Evolutionary conservation across 2,113 vertebrate species (phyloP).

Genomic region (Anser brachyrhynchus): DNA sequence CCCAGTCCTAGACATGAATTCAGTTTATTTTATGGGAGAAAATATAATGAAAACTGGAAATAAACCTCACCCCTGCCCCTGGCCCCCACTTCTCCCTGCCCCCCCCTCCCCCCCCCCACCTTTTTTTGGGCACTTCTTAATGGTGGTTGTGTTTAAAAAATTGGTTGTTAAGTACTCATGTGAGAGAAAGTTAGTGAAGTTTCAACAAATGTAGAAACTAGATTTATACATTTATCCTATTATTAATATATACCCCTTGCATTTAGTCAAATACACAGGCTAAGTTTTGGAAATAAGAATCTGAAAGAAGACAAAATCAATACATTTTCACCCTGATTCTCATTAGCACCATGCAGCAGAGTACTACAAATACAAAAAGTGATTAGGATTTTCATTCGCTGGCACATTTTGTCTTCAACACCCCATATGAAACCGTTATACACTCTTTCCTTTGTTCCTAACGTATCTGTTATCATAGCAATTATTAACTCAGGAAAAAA

Average conservation of each 20-base stretch:
- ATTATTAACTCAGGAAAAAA: neutral
- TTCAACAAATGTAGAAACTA: neutral
- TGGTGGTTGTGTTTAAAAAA: neutral
- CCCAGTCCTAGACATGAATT: neutral
- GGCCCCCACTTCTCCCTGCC: neutral
- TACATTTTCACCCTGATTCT: neutral
- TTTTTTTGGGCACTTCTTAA: neutral
- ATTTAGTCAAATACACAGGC: neutral
- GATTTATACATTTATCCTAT: neutral
- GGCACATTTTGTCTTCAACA: neutral
- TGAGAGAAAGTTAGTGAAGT: neutral
- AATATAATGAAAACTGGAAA: neutral
- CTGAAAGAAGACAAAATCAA: neutral
- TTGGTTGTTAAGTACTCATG: neutral
- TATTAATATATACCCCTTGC: neutral
- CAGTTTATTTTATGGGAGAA: neutral
- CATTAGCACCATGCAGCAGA: neutral
- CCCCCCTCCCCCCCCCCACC: neutral
- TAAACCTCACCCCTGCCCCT: neutral
- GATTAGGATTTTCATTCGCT: too few relatives aligned
- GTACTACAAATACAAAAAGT: neutral
- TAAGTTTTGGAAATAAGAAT: neutral
- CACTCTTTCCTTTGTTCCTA: neutral
- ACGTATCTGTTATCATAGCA: neutral
- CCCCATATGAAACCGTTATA: neutral